Base-by-base conservation (phyloP, 2,888 invertebrate genomes). In the Tupiocoris notatus region DNA sequence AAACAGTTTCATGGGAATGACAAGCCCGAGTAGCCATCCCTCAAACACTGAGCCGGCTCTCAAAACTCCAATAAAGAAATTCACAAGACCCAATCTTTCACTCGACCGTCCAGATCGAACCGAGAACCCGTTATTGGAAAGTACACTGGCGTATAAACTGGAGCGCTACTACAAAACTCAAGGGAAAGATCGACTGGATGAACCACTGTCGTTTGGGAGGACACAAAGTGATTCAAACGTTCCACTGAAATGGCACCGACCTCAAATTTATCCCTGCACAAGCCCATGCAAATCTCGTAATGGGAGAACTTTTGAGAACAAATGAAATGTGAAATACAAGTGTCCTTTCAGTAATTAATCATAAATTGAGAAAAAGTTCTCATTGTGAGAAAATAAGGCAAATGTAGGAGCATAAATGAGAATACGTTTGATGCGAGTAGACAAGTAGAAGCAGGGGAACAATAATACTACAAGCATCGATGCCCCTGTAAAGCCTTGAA, bases 141-240 rank as follows among this genome's bases (percentile, higher is more conserved):
- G 59, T 25, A 61, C 58, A 24, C 21, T 61, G 3, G 61, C 59
- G 1, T 17, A 59, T 59, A 71, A 71, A 61, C 20, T 71, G 18
- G 22, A 71, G 18, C 59, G 59, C 12, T 71, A 17, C 23, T 71
- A 71, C 70, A 21, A 18, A 2, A 25, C 70, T 17, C 70, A 61
- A 25, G 70, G 61, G 59, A 71, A 71, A n/a, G 61, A 71, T 6
- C 2, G 25, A 16, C 61, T 59, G 16, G 61, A 71, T 23, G 68
- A 58, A 6, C 17, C 58, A n/a, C n/a, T n/a, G n/a, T 39, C 39
- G 12, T 12, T 39, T 7, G 6, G 39, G 39, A 39, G 39, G 39
- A 7, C 39, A 3, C 3, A 39, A 3, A 12, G 39, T 12, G 39
- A 39, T 39, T 3, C 3, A 12, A 39, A 39, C 3, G 3, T 7